Evolutionary conservation across 2,888 invertebrate species (phyloP), one percentile per base, ranked within the genome.

Genomic region (Colostygia pectinataria): DNA sequence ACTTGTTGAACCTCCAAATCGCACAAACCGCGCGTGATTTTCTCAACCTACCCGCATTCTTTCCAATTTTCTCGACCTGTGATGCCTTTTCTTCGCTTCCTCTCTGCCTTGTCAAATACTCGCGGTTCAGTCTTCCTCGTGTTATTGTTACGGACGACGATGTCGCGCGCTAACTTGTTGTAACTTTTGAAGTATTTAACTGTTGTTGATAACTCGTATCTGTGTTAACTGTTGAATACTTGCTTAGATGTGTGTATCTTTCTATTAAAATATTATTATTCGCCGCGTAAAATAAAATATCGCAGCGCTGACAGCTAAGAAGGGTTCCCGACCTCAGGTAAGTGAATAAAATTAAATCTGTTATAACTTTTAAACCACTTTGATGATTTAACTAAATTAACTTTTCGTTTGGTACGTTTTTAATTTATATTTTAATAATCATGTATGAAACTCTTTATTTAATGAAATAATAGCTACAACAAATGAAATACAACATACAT

Each of bases 201-300:
- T 84, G 82, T 87, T 88, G 82, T 84, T 83, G 61, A 75, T 79
- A 76, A 84, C 84, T 86, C 80, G 68, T 76, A 85, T 81, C 87
- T 86, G 86, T 88, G 87, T 88, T 89, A 89, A 77, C 83, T 87
- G 88, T 89, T 89, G 79, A 85, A 83, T 88, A 85, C 78, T 75
- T 83, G 74, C 81, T 79, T 82, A 76, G 64, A 77, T 76, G 68
- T 80, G 76, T 78, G 70, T 80, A 82, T 72, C 68, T 70, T 80
- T 75, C 70, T 59, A 71, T 78, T 69, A 68, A 71, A 77, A 77
- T 71, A 66, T 68, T 65, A 61, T 61, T 52, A 63, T 27, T 34
- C 82, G 78, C 70, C 83, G 83, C 80, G 80, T 80, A 80, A 82
- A 72, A 70, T 61, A 63, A 42, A 60, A 54, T 52, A 49, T 46